Conservation (phyloP, 2,888 invertebrate species). For the Rhyacophila evoluta region DNA sequence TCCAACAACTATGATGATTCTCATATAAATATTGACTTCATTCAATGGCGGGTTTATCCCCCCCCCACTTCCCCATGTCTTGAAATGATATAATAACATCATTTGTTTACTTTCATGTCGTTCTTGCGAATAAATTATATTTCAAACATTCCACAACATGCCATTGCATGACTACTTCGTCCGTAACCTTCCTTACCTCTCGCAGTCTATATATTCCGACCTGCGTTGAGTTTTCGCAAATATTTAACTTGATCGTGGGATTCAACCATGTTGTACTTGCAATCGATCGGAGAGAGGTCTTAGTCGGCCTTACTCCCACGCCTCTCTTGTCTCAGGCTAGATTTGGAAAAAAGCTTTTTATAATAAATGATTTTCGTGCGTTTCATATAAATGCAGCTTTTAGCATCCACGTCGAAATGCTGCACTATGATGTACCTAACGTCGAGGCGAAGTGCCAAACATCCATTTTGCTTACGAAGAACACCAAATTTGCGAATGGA, state of each 20-base stretch:
- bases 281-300: conserved; percentile 8
- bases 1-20: no score
- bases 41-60: no score
- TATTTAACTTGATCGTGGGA: conserved; percentile 1
- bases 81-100: not conserved
- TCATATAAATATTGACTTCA: no score
- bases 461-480: no score
- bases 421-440: no score
- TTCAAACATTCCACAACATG: conserved; percentile 7
- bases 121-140: not conserved
- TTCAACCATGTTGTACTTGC: not conserved
- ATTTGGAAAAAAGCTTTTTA: not conserved
- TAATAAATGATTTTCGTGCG: not conserved
- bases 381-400: no score
- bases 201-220: not conserved
- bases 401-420: no score
- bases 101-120: not conserved
- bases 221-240: conserved; percentile 8
- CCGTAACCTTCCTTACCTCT: conserved; percentile 5
- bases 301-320: not conserved
- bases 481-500: no score
- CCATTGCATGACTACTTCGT: conserved; percentile 9
- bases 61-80: not conserved
- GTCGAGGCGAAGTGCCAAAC: no score
- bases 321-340: not conserved